phyloP scores from a whole-genome alignment of 2,113 vertebrate species.

The Brachyhypopomus occidentalis region DNA sequence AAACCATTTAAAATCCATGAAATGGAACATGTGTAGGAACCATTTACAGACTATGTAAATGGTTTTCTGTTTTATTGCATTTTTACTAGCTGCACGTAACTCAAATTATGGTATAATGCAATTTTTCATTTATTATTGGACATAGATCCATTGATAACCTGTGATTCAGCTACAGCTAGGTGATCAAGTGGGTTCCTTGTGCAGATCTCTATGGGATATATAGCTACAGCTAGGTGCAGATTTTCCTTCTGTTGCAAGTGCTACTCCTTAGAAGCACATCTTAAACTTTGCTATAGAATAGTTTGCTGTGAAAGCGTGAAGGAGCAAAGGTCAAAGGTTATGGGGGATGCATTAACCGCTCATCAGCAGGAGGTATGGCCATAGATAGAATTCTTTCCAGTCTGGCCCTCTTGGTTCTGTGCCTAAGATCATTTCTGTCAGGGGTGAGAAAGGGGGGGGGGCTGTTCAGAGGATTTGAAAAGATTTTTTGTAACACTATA shows the following conservation, averaged over 20 bases:
- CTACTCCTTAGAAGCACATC: background rate
- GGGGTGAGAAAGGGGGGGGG: too few relatives aligned
- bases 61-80: too few relatives aligned
- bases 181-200: too few relatives aligned
- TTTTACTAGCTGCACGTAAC: too few relatives aligned
- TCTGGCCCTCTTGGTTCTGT: slow-evolving; percentile 52
- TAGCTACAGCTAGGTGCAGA: background rate
- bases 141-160: too few relatives aligned
- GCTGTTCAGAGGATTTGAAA: background rate
- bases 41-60: too few relatives aligned
- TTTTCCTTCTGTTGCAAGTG: background rate
- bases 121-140: too few relatives aligned
- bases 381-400: slow-evolving; percentile 61
- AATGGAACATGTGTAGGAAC: too few relatives aligned
- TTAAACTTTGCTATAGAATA: background rate
- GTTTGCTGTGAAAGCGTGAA: slow-evolving; percentile 44
- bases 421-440: slow-evolving; percentile 47
- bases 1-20: too few relatives aligned
- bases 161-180: background rate
- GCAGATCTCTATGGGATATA: too few relatives aligned
- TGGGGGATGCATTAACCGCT: slow-evolving; percentile 67
- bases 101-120: too few relatives aligned
- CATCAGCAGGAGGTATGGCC: slow-evolving; percentile 65
- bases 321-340: slow-evolving; percentile 69
- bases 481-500: background rate